Conservation (phyloP, 2,888 invertebrate genomes). For the Cordilura impudica region DNA sequence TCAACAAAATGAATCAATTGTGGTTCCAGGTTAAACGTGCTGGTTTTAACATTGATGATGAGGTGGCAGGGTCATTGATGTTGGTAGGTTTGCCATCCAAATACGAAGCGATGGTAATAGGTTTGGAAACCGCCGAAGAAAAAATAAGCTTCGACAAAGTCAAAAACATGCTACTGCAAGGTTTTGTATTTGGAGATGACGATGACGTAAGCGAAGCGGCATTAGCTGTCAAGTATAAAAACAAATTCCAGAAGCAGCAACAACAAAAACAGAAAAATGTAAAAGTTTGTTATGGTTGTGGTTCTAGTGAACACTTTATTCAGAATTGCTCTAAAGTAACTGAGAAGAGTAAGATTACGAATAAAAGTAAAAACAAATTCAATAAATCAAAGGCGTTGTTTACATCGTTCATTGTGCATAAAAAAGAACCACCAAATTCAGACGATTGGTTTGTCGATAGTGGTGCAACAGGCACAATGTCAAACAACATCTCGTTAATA, state of each 20-base stretch:
- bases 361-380: too few species aligned
- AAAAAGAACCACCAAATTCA: background rate
- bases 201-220: too few species aligned
- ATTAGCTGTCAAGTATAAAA: background rate
- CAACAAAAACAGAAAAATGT: background rate
- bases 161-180: conserved; percentile 11
- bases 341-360: background rate
- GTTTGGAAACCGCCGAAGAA: too few species aligned
- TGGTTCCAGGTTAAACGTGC: background rate
- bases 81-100: conserved; percentile 1
- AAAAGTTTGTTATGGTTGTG: background rate
- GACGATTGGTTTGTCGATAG: background rate
- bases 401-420: too few species aligned
- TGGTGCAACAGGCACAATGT: background rate
- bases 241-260: background rate
- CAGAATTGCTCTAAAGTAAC: background rate
- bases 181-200: background rate
- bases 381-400: too few species aligned
- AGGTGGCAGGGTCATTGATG: too few species aligned
- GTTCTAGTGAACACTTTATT: background rate
- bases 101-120: too few species aligned
- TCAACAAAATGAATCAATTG: background rate
- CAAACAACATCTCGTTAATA: background rate
- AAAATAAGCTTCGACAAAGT: conserved; percentile 9
- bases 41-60: too few species aligned